Percentiles rank a stretch among this genome's conserved stretches.
phyloP scores from a whole-genome alignment of 1,140 invertebrate species.

The Drosophila kanapiae region DNA sequence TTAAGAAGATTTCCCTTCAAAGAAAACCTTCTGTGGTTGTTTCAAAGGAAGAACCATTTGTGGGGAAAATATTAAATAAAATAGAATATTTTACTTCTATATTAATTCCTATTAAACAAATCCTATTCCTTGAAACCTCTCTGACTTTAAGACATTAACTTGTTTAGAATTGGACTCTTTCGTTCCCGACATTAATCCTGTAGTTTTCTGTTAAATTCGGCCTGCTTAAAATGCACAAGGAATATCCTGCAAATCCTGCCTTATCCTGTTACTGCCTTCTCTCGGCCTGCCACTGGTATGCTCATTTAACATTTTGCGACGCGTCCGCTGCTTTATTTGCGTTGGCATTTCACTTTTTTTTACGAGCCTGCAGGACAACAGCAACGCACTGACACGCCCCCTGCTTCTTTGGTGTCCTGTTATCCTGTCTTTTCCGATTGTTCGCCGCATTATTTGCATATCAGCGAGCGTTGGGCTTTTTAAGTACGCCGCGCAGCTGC shows the following conservation, averaged over 20 bases:
- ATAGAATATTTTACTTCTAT: no score
- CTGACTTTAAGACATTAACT: not conserved
- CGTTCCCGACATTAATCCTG: constrained; percentile 12
- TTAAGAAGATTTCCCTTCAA: no score
- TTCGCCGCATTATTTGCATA: constrained; percentile 73
- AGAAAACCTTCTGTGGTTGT: not conserved
- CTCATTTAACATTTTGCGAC: constrained; percentile 73
- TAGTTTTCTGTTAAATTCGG: not conserved
- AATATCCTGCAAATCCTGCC: constrained; percentile 6
- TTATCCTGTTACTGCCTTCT: constrained; percentile 41
- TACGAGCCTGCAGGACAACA: constrained; percentile 66
- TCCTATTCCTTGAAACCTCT: no score
- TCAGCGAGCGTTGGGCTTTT: constrained; percentile 42
- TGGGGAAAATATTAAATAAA: no score
- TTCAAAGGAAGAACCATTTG: no score
- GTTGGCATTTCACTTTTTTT: constrained; percentile 61
- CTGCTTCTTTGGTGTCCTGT: not conserved
- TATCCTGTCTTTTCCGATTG: constrained; percentile 38
- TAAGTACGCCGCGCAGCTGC: constrained; percentile 54
- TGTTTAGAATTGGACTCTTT: no score
- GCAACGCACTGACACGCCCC: constrained; percentile 33
- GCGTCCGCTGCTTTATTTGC: constrained; percentile 66
- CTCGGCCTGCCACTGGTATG: constrained; percentile 37
- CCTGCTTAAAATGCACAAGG: constrained; percentile 6
- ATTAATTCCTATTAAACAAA: no score